phyloP scores from a whole-genome alignment of 2,888 invertebrate genomes.

The Drosophila barbarae region DNA sequence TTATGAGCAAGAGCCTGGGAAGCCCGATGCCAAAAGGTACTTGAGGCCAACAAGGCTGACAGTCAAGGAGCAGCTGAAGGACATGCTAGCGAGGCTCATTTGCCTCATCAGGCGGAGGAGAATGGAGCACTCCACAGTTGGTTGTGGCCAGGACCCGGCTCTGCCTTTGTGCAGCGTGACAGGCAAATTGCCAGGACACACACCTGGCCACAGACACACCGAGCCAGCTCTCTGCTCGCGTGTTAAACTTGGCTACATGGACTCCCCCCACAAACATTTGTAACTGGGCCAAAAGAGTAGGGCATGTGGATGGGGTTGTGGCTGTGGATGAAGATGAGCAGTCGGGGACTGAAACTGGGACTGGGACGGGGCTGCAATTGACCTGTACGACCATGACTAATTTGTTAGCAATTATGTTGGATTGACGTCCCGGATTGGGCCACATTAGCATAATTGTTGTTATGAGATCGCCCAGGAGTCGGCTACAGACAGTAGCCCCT shows the following conservation, averaged over 20 bases:
- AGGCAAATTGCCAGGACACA: conserved; percentile 64
- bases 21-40: conserved; percentile 46
- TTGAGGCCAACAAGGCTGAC: conserved; percentile 47
- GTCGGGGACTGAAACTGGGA: conserved; percentile 1
- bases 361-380: conserved; percentile 21
- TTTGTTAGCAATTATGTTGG: conserved; percentile 72
- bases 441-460: conserved; percentile 71
- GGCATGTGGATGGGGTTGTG: not conserved
- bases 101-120: conserved; percentile 53
- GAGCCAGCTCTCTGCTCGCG: conserved; percentile 20
- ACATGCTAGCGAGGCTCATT: conserved; percentile 67
- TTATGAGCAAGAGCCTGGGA: conserved; percentile 28
- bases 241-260: conserved; percentile 54
- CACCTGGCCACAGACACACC: conserved; percentile 30
- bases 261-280: conserved; percentile 43
- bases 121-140: conserved; percentile 61
- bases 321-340: conserved; percentile 9
- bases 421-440: conserved; percentile 62
- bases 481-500: conserved; percentile 21
- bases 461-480: conserved; percentile 50
- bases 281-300: conserved; percentile 29
- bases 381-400: conserved; percentile 63
- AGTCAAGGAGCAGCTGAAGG: conserved; percentile 57
- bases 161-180: conserved; percentile 60
- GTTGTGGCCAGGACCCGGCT: conserved; percentile 46